Percentiles rank a stretch among this genome's conserved stretches.
phyloP scores from a whole-genome alignment of 2,888 invertebrate genomes.

The Drosophila mimetica region DNA sequence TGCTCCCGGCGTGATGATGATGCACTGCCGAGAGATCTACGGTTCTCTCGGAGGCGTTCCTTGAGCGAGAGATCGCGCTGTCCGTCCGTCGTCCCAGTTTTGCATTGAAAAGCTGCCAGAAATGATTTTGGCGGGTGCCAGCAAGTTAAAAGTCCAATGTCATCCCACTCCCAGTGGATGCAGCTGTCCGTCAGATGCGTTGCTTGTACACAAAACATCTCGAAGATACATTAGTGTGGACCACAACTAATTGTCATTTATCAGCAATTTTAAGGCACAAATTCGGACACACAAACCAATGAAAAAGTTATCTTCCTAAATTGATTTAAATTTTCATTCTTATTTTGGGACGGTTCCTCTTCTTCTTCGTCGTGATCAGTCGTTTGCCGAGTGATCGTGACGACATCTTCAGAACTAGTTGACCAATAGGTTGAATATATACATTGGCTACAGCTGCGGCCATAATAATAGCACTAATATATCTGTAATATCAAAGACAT shows the following conservation, averaged over 20 bases:
- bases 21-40: not conserved
- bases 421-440: slow-evolving; percentile 24
- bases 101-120: slow-evolving; percentile 73
- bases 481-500: not conserved
- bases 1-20: slow-evolving; percentile 45
- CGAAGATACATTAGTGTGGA: slow-evolving; percentile 41
- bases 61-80: slow-evolving; percentile 8
- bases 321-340: slow-evolving; percentile 44
- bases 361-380: slow-evolving; percentile 55
- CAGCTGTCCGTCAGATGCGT: slow-evolving; percentile 44
- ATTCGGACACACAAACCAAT: slow-evolving; percentile 30
- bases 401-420: slow-evolving; percentile 57
- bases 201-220: slow-evolving; percentile 19
- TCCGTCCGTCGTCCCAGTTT: slow-evolving; percentile 43
- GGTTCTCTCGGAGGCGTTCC: not conserved
- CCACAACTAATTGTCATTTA: slow-evolving; percentile 67
- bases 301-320: slow-evolving; percentile 48
- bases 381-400: slow-evolving; percentile 72
- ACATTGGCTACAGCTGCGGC: slow-evolving; percentile 2
- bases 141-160: slow-evolving; percentile 69
- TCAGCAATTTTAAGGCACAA: slow-evolving; percentile 59
- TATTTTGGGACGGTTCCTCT: slow-evolving; percentile 23
- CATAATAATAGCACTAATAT: not conserved
- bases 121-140: slow-evolving; percentile 34
- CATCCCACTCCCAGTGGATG: slow-evolving; percentile 37